These are phyloP conservation scores for Chauna torquata DNA, from an alignment of 2,113 vertebrate species.

Conservation along the genomic window DNA sequence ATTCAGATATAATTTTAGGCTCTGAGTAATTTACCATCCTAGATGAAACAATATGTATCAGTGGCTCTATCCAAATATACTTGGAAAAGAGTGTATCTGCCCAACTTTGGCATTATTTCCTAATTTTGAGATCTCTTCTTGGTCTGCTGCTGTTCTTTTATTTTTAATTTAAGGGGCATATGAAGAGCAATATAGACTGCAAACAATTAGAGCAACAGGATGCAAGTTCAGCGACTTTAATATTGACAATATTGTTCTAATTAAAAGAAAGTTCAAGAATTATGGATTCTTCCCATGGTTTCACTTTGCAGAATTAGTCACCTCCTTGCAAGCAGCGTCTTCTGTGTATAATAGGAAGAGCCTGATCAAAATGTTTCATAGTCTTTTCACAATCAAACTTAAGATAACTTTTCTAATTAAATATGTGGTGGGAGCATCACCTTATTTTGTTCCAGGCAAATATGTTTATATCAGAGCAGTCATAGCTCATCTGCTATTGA, in stretches of 20 bases:
- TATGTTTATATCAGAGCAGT: neutral
- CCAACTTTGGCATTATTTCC: neutral
- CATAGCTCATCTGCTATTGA: conserved; percentile 42
- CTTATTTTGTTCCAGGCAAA: conserved; percentile 23
- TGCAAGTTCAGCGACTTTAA: neutral
- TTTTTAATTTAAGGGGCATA: neutral
- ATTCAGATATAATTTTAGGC: neutral
- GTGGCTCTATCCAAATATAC: neutral
- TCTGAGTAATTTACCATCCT: neutral
- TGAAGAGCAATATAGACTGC: neutral
- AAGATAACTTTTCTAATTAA: conserved; percentile 13
- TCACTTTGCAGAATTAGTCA: neutral
- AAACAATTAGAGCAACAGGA: neutral
- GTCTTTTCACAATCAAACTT: neutral
- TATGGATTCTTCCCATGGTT: neutral
- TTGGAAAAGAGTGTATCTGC: neutral
- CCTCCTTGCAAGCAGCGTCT: neutral
- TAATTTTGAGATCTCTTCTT: neutral
- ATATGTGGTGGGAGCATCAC: neutral
- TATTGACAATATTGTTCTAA: neutral
- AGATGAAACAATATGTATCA: neutral
- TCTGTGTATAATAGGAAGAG: neutral
- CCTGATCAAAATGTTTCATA: neutral
- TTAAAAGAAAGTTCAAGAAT: neutral
- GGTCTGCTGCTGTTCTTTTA: neutral